A percentile compares a stretch with the other conserved stretches of the same genome.
Conservation (phyloP, 1,140 invertebrate species). For the Bombus fervidus region DNA sequence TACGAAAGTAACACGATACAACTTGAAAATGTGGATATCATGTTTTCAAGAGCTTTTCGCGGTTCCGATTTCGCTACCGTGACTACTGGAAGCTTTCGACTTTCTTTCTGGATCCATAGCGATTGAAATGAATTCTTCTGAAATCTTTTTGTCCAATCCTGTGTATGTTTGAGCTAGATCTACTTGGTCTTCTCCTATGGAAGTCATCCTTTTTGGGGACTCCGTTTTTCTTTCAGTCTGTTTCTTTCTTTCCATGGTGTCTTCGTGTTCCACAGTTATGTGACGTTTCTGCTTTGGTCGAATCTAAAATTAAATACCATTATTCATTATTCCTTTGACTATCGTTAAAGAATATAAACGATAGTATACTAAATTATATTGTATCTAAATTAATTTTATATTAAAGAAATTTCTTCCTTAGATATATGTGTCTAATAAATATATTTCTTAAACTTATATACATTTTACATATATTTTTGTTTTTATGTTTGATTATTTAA, state of each 20-base stretch:
- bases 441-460: too few species aligned
- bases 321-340: neutral
- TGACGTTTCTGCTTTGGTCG: slow-evolving; percentile 73
- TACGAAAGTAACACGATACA: neutral
- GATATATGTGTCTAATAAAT: too few species aligned
- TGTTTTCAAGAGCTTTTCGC: slow-evolving; percentile 54
- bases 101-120: slow-evolving; percentile 82
- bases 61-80: slow-evolving; percentile 76
- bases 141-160: slow-evolving; percentile 84
- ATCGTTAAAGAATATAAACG: too few species aligned
- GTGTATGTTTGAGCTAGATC: slow-evolving; percentile 84
- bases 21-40: neutral
- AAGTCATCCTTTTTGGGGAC: slow-evolving; percentile 70
- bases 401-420: too few species aligned
- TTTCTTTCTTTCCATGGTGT: slow-evolving; percentile 66
- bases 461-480: too few species aligned
- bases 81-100: slow-evolving; percentile 77
- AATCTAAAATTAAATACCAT: slow-evolving; percentile 35
- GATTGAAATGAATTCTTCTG: slow-evolving; percentile 84
- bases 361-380: too few species aligned
- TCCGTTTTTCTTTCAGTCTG: slow-evolving; percentile 71
- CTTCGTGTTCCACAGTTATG: slow-evolving; percentile 64
- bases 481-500: too few species aligned
- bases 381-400: too few species aligned
- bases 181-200: slow-evolving; percentile 76